A percentile compares a stretch with the other conserved stretches of the same genome.
These are phyloP conservation scores for Hartigia nigra DNA, from an alignment of 2,888 invertebrate species.

Conservation along the genomic window DNA sequence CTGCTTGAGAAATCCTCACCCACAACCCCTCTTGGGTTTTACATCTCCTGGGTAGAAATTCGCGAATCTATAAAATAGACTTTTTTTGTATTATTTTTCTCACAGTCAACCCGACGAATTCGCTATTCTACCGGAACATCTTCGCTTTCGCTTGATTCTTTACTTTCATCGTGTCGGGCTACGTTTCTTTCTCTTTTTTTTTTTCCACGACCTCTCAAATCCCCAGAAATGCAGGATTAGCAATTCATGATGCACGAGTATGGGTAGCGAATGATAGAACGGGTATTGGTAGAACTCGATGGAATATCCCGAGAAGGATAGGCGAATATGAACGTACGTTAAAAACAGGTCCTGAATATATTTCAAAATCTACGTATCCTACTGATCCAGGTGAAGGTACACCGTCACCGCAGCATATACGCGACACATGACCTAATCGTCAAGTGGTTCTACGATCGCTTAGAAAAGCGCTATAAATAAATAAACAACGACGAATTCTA, in stretches of 20 bases:
- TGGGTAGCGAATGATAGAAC: not conserved
- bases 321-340: not conserved
- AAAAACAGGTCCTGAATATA: not conserved
- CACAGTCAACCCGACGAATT: not conserved
- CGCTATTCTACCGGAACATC: not conserved
- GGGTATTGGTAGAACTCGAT: not conserved
- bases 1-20: not conserved
- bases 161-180: not conserved
- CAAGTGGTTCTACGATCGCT: not conserved
- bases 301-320: not conserved
- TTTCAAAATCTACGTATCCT: not conserved
- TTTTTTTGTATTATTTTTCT: not conserved
- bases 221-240: not conserved
- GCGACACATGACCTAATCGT: not conserved
- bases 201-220: not conserved
- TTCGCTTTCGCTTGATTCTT: not conserved
- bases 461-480: slow-evolving; percentile 7
- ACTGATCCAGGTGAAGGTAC: not conserved
- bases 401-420: not conserved
- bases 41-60: not conserved
- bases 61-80: not conserved
- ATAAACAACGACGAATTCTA: slow-evolving; percentile 2
- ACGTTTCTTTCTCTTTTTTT: not conserved
- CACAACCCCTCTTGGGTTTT: not conserved
- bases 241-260: not conserved